Conservation (phyloP, 2,113 vertebrate species). For the Heterochromis multidens region DNA sequence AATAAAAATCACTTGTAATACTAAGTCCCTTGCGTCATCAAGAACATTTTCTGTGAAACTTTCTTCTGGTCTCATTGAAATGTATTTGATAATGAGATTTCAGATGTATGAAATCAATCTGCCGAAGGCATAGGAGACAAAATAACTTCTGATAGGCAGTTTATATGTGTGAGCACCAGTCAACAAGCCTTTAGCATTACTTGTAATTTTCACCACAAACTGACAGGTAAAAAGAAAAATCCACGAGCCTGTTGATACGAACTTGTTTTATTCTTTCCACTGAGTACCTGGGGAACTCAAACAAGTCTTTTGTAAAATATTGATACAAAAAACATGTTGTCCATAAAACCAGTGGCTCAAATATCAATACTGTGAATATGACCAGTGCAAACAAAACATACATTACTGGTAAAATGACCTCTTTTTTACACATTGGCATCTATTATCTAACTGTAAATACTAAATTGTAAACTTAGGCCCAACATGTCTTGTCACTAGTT, state of each 20-base stretch:
- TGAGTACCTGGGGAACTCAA: not conserved
- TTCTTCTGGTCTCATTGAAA: not conserved
- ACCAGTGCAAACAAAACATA: not conserved
- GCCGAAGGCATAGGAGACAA: not conserved
- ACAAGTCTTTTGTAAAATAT: not conserved
- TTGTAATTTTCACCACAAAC: not conserved
- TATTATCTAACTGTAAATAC: no score
- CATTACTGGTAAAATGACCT: not conserved
- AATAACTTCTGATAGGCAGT: not conserved
- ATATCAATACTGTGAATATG: not conserved
- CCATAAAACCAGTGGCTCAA: not conserved
- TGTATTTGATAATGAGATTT: not conserved
- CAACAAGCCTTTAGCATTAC: not conserved
- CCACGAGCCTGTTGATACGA: not conserved
- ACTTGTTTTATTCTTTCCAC: not conserved
- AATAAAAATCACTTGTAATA: not conserved
- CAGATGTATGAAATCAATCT: not conserved
- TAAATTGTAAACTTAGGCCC: not conserved
- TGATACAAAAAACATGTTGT: not conserved
- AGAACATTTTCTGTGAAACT: not conserved
- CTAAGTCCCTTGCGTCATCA: not conserved
- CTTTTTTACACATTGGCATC: no score
- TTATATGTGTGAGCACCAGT: not conserved
- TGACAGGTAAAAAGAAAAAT: not conserved
- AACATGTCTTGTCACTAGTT: not conserved